Conservation (phyloP, 2,797 vertebrate genomes). For the Halcyon leucocephala region DNA sequence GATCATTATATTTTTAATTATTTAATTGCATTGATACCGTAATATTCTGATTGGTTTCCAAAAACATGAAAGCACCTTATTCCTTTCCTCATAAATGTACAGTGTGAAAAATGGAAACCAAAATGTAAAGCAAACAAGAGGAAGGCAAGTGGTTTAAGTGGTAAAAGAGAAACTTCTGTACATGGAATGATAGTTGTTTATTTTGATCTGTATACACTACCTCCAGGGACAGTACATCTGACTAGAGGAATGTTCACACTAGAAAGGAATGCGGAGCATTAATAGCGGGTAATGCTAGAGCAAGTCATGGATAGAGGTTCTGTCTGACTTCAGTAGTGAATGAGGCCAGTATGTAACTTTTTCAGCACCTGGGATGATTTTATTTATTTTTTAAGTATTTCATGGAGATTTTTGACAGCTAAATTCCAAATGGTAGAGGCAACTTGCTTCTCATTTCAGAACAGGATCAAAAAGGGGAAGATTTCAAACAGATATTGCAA, state of each 20-base stretch:
- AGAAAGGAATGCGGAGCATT: background rate
- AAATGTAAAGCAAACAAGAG: background rate
- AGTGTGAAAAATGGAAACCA: background rate
- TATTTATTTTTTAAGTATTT: background rate
- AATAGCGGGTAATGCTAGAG: background rate
- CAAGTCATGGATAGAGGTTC: background rate
- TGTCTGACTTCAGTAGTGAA: background rate
- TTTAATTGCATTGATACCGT: background rate
- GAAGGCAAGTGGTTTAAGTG: background rate
- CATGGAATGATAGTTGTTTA: background rate
- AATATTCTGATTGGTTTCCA: background rate
- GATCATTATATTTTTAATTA: slow-evolving; percentile 51
- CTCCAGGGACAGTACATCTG: background rate
- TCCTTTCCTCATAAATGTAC: background rate
- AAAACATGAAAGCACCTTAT: background rate
- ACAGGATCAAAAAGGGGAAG: background rate
- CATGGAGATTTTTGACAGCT: background rate
- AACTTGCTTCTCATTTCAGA: background rate
- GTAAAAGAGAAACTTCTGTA: background rate
- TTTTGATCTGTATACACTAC: background rate
- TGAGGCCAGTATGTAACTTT: background rate
- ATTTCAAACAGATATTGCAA: slow-evolving; percentile 23
- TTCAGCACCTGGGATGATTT: background rate
- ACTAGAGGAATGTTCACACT: background rate
- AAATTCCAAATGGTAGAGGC: slow-evolving; percentile 42